A percentile compares a stretch with the other conserved stretches of the same genome.
These are phyloP conservation scores for Eupleurogrammus muticus DNA, from an alignment of 2,797 vertebrate genomes.

Conservation along the genomic window DNA sequence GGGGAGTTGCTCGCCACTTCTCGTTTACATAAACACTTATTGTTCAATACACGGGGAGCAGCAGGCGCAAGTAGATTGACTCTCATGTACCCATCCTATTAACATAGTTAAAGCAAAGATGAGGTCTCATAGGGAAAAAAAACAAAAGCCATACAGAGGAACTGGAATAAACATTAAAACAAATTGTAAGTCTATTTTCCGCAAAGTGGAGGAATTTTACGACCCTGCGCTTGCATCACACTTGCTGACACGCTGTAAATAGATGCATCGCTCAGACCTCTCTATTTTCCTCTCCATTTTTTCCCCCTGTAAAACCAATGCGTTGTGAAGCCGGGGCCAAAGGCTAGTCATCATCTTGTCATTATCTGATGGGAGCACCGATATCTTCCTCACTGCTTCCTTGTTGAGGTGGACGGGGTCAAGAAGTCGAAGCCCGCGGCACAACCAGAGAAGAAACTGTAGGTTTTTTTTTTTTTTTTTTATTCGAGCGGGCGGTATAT, in stretches of 20 bases:
- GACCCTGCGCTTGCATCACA: conserved; percentile 42
- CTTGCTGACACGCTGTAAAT: conserved; percentile 57
- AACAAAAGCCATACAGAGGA: conserved; percentile 42
- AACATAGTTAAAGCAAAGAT: conserved; percentile 69
- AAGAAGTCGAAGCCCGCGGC: conserved; percentile 54
- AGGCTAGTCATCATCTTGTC: conserved; percentile 75
- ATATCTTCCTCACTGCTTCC: conserved; percentile 66
- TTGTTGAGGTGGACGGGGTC: conserved; percentile 58
- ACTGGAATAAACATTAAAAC: conserved; percentile 15
- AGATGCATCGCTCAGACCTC: conserved; percentile 30
- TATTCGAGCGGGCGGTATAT: conserved; percentile 60
- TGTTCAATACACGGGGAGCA: conserved; percentile 56
- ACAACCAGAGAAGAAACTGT: conserved; percentile 57
- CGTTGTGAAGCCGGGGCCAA: conserved; percentile 49
- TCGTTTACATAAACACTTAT: conserved; percentile 77
- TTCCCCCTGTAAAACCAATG: conserved; percentile 63
- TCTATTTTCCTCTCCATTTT: conserved; percentile 47
- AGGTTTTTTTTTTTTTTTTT: no score
- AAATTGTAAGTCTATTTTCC: conserved; percentile 36
- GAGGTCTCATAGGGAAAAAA: conserved; percentile 39
- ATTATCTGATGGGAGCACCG: conserved; percentile 69
- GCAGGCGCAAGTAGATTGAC: conserved; percentile 64
- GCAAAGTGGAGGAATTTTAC: conserved; percentile 43
- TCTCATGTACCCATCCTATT: conserved; percentile 65
- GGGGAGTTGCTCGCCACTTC: conserved; percentile 38